Base-by-base conservation (phyloP, 2,113 vertebrate species). In the Dryoscopus gambensis region DNA sequence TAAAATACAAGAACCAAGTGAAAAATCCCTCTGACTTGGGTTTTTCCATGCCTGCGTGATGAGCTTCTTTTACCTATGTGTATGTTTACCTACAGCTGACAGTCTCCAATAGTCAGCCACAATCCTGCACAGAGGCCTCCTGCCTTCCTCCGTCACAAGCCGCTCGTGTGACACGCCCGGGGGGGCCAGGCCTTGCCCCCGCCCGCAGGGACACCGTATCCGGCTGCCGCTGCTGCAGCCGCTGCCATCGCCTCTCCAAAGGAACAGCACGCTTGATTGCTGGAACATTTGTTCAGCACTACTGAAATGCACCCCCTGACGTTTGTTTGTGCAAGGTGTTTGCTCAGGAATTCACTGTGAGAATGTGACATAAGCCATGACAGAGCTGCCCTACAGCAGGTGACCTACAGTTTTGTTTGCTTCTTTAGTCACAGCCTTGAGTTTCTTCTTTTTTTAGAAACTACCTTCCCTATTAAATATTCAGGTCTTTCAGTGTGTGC, bases 261-360 rank as follows among this genome's bases (percentile, higher is more conserved):
- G 92, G 82, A 94, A 87, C 79, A 76, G 89, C 60, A 89, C 13
- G n/a, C 87, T 96, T 70, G 30, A 28, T 25, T 74, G 81, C 64
- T 37, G 63, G 56, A 97, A 87, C 73, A 92, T 80, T 90, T 89
- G 91, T 76, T 74, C 67, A 78, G 64, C 57, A 28, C 89, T 42
- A 65, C 69, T 98, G 95, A 98, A 93, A 96, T 44, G 90, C 80
- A 81, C 5, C 60, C 44, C 57, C 95, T 52, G 28, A 90, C 31
- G 14, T 95, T 84, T 98, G 97, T 98, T 98, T 98, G 97, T 88
- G 71, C 85, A 98, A 97, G 97, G 97, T 97, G 97, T 97, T 97
- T 97, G 95, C 94, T 94, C 96, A 94, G 94, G 83, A 90, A 97
- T 98, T 97, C 96, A 94, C 96, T 33, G 83, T 98, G 97, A 97